Percentiles rank a stretch among this genome's conserved stretches.
phyloP scores from a whole-genome alignment of 2,888 invertebrate genomes.

The Lepidocyrtinus sp. region DNA sequence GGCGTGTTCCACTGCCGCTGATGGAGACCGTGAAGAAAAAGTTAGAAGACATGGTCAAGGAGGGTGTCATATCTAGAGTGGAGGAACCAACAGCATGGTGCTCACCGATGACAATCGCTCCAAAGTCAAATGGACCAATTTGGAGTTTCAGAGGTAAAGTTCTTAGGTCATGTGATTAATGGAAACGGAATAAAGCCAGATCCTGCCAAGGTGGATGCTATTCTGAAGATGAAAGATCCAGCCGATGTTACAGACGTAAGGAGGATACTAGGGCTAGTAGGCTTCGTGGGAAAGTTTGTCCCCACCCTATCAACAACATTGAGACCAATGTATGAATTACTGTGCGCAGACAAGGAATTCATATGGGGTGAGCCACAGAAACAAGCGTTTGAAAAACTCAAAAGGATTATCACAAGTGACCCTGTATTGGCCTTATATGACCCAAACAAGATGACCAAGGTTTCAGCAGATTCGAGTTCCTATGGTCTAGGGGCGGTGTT shows the following conservation, averaged over 20 bases:
- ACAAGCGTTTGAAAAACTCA: constrained; percentile 15
- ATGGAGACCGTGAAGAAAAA: constrained; percentile 58
- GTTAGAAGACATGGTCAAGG: constrained; percentile 22
- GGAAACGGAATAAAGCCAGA: constrained; percentile 19
- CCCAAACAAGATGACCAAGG: background rate
- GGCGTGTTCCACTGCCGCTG: constrained; percentile 71
- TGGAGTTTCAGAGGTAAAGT: constrained; percentile 29
- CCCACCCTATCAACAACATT: background rate
- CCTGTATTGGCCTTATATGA: constrained; percentile 14
- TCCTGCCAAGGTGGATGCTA: constrained; percentile 1
- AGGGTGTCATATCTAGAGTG: constrained; percentile 22
- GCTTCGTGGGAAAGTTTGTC: constrained; percentile 27
- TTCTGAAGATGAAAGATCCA: constrained; percentile 22
- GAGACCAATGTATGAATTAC: constrained; percentile 11
- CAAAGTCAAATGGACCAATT: no score
- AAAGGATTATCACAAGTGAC: constrained; percentile 15
- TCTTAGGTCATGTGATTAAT: constrained; percentile 20
- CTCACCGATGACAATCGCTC: constrained; percentile 40
- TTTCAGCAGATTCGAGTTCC: constrained; percentile 23
- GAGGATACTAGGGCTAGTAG: constrained; percentile 23
- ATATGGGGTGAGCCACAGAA: constrained; percentile 24
- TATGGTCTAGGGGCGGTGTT: constrained; percentile 7
- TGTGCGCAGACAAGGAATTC: constrained; percentile 11
- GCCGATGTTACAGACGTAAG: constrained; percentile 26
- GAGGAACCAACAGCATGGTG: constrained; percentile 42